Percentiles rank a stretch among this genome's conserved stretches.
Conservation (phyloP, 2,797 vertebrate species). For the Bradypus variegatus region DNA sequence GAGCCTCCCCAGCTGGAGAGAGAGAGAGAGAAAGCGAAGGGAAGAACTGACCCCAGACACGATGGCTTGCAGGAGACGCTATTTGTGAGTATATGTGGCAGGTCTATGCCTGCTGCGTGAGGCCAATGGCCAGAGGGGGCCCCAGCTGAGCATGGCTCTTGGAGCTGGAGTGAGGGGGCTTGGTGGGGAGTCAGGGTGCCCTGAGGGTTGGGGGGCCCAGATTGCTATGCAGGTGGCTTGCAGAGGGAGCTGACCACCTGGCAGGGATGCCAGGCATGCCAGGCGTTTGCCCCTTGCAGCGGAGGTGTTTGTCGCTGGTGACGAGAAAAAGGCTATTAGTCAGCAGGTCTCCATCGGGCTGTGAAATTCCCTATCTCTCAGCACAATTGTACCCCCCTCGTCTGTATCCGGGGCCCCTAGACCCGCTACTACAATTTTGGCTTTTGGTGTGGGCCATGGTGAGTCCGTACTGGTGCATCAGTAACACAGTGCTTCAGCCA, state of each 20-base stretch:
- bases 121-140: background rate
- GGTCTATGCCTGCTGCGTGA: background rate
- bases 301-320: background rate
- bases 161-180: background rate
- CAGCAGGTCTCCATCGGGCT: constrained; percentile 11
- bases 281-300: background rate
- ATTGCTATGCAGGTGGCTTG: background rate
- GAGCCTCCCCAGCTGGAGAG: constrained; percentile 55
- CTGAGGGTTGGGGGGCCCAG: background rate
- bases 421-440: background rate
- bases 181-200: background rate
- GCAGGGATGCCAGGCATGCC: background rate
- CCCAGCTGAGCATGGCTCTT: background rate
- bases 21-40: constrained; percentile 35
- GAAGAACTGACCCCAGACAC: constrained; percentile 61
- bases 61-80: constrained; percentile 87
- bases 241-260: background rate
- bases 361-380: background rate
- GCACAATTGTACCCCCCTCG: no score
- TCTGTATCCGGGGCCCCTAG: background rate
- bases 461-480: background rate
- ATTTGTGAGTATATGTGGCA: constrained; percentile 85
- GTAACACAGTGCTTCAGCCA: background rate
- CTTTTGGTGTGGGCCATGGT: background rate
- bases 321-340: background rate